These are phyloP conservation scores for Drosophila parthenogenetica DNA, from an alignment of 2,888 invertebrate genomes.

Conservation along the genomic window DNA sequence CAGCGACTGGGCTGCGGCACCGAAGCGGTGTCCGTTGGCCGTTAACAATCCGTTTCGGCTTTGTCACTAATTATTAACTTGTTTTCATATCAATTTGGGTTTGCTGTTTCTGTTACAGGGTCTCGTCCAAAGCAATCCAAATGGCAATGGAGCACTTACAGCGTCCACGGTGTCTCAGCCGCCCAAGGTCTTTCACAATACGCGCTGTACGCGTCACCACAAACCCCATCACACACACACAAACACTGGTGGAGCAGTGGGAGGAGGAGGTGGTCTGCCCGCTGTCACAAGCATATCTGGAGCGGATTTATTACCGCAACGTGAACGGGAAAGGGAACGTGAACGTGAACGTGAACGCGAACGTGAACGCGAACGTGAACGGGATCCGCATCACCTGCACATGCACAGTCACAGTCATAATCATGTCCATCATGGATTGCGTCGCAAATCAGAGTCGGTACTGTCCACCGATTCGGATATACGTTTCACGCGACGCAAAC, in stretches of 20 bases:
- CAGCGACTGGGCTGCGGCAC: conserved; percentile 21
- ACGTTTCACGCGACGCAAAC: conserved; percentile 93
- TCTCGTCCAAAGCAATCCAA: conserved; percentile 75
- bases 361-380: conserved; percentile 41
- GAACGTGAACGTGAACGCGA: conserved; percentile 35
- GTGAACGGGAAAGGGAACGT: conserved; percentile 39
- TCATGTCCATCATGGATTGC: conserved; percentile 61
- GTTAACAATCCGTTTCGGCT: conserved; percentile 28
- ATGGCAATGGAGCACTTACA: conserved; percentile 52
- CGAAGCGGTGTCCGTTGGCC: conserved; percentile 1
- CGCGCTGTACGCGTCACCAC: conserved; percentile 83
- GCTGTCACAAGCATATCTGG: background rate
- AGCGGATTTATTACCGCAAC: conserved; percentile 30
- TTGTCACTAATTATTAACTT: conserved; percentile 54
- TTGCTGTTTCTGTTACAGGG: conserved; percentile 44
- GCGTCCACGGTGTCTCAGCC: conserved; percentile 55
- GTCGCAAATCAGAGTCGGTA: conserved; percentile 90
- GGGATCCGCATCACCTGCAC: conserved; percentile 64
- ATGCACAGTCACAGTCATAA: conserved; percentile 67
- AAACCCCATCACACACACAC: conserved; percentile 79
- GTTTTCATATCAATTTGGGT: background rate
- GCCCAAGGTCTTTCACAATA: conserved; percentile 83
- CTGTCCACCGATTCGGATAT: conserved; percentile 95
- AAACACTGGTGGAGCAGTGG: conserved; percentile 40
- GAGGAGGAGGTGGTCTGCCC: background rate